A percentile compares a stretch with the other conserved stretches of the same genome.
Conservation (phyloP, 35 echinoderm and acorn worm genomes). For the Apostichopus japonicus region DNA sequence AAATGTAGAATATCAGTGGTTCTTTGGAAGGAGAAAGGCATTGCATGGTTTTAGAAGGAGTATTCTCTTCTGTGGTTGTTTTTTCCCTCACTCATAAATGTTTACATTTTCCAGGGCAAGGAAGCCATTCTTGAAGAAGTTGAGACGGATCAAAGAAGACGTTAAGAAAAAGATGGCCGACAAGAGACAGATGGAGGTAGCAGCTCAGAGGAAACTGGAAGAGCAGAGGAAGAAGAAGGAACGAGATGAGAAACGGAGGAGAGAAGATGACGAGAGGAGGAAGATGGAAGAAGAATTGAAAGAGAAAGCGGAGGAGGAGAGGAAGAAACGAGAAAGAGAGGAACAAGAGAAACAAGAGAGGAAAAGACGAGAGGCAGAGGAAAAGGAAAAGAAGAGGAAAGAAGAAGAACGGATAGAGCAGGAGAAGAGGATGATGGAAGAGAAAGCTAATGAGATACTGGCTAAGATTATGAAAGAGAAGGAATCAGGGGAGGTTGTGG, state of each 20-base stretch:
- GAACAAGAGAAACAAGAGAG: conserved; percentile 59
- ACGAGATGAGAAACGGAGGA: conserved; percentile 72
- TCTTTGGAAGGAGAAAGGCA: no score
- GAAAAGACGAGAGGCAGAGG: conserved; percentile 55
- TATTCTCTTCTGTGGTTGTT: no score
- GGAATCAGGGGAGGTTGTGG: not conserved
- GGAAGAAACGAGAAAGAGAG: conserved; percentile 43
- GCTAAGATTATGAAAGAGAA: conserved; percentile 76
- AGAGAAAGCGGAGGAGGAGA: conserved; percentile 71
- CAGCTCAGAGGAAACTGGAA: conserved; percentile 61
- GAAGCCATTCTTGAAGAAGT: conserved; percentile 66
- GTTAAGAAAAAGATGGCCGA: conserved; percentile 66
- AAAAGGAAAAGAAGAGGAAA: conserved; percentile 43
- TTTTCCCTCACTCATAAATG: not conserved
- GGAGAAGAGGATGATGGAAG: conserved; percentile 64
- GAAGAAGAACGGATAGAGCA: conserved; percentile 71
- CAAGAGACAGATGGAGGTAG: conserved; percentile 86
- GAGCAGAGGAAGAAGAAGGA: conserved; percentile 80
- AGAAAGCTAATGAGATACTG: conserved; percentile 85
- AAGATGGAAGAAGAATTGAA: conserved; percentile 58
- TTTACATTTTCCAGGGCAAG: conserved; percentile 54
- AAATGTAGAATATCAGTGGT: no score
- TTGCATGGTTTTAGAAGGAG: no score
- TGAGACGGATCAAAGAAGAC: conserved; percentile 65
- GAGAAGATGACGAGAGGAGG: conserved; percentile 78